phyloP scores from a whole-genome alignment of 2,888 invertebrate species.

The Mythimna vitellina region DNA sequence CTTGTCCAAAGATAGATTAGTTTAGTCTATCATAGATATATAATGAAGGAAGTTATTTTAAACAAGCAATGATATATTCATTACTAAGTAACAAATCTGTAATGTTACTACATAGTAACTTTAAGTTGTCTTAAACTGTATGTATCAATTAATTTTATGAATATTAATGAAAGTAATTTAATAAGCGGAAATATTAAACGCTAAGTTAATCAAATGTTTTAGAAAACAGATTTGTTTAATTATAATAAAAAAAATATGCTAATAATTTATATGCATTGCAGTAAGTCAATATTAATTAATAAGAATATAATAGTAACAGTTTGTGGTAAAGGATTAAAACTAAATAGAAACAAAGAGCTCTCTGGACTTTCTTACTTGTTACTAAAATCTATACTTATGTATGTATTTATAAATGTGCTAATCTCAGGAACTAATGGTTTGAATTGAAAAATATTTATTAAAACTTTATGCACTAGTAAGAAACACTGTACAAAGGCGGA shows the following conservation, averaged over 20 bases:
- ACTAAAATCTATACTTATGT: too few species aligned
- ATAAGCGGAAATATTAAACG: neutral
- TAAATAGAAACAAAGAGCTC: too few species aligned
- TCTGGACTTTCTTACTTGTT: too few species aligned
- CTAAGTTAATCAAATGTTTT: neutral
- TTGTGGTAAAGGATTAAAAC: too few species aligned
- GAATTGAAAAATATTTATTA: too few species aligned
- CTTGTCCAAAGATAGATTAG: constrained; percentile 19
- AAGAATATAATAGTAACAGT: too few species aligned
- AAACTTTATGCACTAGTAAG: too few species aligned
- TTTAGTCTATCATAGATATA: constrained; percentile 48
- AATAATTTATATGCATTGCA: neutral
- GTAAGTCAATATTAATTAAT: neutral
- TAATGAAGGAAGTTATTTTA: constrained; percentile 36
- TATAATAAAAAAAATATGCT: too few species aligned
- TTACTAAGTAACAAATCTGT: constrained; percentile 10
- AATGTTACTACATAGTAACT: neutral
- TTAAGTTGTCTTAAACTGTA: neutral
- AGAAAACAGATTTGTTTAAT: too few species aligned
- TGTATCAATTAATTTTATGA: constrained; percentile 18
- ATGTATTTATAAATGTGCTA: too few species aligned
- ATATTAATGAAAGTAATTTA: neutral
- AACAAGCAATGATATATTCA: constrained; percentile 21
- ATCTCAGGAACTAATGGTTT: too few species aligned
- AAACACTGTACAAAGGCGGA: too few species aligned